Evolutionary conservation across 30 jellyfish, hydroid and myxozoan genomes (phyloP), one percentile per base, ranked within the genome.

Genomic region (Kudoa iwatai): DNA sequence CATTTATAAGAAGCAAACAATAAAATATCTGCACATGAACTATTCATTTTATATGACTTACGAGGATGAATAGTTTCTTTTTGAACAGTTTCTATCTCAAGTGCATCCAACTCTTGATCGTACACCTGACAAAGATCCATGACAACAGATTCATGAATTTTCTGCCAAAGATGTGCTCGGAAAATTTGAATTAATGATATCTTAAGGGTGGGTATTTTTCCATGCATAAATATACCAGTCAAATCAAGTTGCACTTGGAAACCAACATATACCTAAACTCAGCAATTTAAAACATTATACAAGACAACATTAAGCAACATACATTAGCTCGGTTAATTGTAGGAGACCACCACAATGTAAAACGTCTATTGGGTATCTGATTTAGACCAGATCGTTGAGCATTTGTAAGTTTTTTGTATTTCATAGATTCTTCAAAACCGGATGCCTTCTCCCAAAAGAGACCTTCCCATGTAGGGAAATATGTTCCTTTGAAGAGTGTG

Each of bases 81-180:
- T 32, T 77, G 96, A 2, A 77, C 96, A 4, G 96, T 77, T 25
- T 77, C 96, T 19, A 77, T 77, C 44, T 77, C 96, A 55, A 77
- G 49, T 0, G 96, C 96, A 44, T 77, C 96, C 40, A 77, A 49
- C 32, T 77, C 96, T 57, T 77, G 96, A 48, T 77, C 96, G 24
- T 55, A 77, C 18, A 77, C 96, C 84, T 77, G 96, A 40, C 96
- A 77, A 32, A 77, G 61, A 39, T 77, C 96, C 96, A 77, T 77
- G 39, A 77, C 96, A 39, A 77, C 85, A 44, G 88, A 62, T 39
- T 77, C 96, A 49, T 77, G 96, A 19, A 77, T 84, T 43, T 77
- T 77, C 46, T 77, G 96, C 96, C 96, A 77, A 52, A 77, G 63
- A 57, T 77, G 96, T 34, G 96, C 96, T 15, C 96, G 88, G 59